These are phyloP conservation scores for Drosophila repleta DNA, from an alignment of 1,140 invertebrate genomes.

Conservation along the genomic window DNA sequence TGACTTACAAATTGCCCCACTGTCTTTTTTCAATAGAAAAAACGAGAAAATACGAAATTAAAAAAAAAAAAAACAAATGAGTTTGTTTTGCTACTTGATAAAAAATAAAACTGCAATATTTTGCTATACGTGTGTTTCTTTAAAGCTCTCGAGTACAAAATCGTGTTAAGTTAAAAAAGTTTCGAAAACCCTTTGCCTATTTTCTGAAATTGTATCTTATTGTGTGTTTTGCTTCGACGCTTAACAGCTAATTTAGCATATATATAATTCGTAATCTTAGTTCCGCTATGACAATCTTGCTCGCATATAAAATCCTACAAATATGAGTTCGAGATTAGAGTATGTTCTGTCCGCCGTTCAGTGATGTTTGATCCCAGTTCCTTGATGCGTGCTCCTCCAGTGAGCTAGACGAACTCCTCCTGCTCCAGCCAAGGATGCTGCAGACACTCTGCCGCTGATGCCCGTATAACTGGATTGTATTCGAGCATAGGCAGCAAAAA, in stretches of 20 bases:
- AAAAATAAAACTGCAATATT: constrained; percentile 52
- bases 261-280: constrained; percentile 37
- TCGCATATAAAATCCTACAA: constrained; percentile 49
- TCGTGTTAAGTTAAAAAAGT: constrained; percentile 69
- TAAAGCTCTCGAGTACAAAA: constrained; percentile 81
- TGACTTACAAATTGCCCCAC: constrained; percentile 77
- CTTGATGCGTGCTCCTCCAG: background rate
- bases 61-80: constrained; percentile 23
- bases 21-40: constrained; percentile 71
- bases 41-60: constrained; percentile 42
- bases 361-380: constrained; percentile 7
- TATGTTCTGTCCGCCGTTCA: constrained; percentile 19
- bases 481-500: constrained; percentile 98
- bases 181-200: constrained; percentile 61
- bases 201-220: constrained; percentile 26
- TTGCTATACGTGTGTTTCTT: constrained; percentile 37
- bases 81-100: constrained; percentile 35
- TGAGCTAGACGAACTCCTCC: constrained; percentile 77
- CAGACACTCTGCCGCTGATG: constrained; percentile 96
- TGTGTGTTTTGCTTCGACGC: constrained; percentile 17
- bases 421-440: constrained; percentile 96
- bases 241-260: constrained; percentile 44
- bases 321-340: constrained; percentile 35
- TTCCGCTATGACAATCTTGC: constrained; percentile 35
- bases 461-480: constrained; percentile 95